Evolutionary conservation across 2,113 vertebrate genomes (phyloP).

Genomic region (Sinocyclocheilus anophthalmus): DNA sequence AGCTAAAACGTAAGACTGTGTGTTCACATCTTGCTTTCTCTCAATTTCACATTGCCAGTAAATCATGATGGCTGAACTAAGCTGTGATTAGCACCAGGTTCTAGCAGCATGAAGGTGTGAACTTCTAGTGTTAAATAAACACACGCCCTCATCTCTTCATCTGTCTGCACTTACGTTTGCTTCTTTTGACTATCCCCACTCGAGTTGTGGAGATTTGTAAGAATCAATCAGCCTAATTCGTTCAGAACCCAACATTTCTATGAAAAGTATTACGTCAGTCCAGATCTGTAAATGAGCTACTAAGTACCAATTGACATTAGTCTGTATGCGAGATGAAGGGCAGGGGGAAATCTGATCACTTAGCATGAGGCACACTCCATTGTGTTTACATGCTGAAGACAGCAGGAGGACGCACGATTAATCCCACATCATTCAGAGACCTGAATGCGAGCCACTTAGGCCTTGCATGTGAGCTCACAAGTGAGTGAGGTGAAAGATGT

Average conservation of each 20-base stretch:
- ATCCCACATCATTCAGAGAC: constrained; percentile 24
- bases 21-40: not conserved
- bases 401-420: constrained; percentile 28
- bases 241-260: not conserved
- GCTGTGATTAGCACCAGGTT: constrained; percentile 38
- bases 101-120: constrained; percentile 38
- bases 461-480: not conserved
- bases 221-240: not conserved
- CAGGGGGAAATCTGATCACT: constrained; percentile 17
- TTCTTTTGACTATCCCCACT: not conserved
- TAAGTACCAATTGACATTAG: constrained; percentile 25
- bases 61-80: constrained; percentile 21
- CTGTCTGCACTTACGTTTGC: not conserved
- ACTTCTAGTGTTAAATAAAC: constrained; percentile 21
- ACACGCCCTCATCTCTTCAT: not conserved
- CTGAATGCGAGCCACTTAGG: not conserved
- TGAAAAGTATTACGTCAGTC: constrained; percentile 4
- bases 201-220: not conserved
- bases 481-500: not conserved
- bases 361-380: constrained; percentile 27
- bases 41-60: constrained; percentile 42
- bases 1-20: not conserved
- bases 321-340: constrained; percentile 6
- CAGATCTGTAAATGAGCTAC: not conserved
- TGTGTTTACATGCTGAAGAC: constrained; percentile 37